These are phyloP conservation scores for Phalacrocorax pelagicus DNA, from an alignment of 2,113 vertebrate genomes.

Conservation along the genomic window DNA sequence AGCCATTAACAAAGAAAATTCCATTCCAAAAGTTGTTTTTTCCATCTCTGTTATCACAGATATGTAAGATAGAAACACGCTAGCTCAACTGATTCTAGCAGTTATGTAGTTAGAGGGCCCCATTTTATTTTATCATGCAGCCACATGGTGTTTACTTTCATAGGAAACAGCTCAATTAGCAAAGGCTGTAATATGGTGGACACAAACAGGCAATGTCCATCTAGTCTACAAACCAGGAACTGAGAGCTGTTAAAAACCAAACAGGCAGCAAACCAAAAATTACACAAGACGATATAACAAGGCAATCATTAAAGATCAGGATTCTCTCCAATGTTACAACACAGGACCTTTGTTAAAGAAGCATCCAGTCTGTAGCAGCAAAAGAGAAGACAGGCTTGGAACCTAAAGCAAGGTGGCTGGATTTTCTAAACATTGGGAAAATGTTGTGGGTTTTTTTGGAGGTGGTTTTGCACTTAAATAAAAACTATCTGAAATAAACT, in stretches of 20 bases:
- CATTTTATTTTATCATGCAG: neutral
- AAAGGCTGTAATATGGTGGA: neutral
- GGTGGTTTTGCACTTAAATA: neutral
- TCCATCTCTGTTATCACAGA: neutral
- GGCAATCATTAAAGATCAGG: neutral
- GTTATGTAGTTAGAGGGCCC: neutral
- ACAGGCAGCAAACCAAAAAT: neutral
- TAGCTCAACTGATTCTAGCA: neutral
- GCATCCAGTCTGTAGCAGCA: neutral
- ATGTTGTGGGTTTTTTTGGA: neutral
- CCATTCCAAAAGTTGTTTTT: neutral
- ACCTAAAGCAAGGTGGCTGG: neutral
- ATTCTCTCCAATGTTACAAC: neutral
- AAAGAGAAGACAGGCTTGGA: neutral
- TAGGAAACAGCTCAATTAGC: neutral
- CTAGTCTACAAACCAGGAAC: neutral
- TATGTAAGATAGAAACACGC: neutral
- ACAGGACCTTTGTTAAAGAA: neutral
- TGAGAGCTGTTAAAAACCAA: neutral
- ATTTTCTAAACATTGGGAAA: neutral
- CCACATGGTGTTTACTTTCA: neutral
- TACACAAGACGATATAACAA: neutral
- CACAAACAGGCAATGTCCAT: neutral
- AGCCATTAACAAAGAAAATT: neutral
- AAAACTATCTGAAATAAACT: neutral